Conservation (phyloP, 2,797 vertebrate genomes). For the Girardinus metallicus region DNA sequence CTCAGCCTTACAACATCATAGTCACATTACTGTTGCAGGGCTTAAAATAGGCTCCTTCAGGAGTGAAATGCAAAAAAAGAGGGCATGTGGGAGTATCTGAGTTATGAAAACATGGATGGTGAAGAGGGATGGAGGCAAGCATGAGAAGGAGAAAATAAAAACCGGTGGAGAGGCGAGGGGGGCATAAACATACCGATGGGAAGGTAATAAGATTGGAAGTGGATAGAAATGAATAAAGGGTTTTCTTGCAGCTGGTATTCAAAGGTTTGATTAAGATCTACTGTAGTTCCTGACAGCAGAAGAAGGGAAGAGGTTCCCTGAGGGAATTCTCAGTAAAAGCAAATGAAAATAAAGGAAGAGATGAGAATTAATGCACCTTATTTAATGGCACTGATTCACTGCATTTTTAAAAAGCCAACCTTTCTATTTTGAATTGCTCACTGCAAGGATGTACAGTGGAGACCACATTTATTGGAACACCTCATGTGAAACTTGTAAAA, state of each 20-base stretch:
- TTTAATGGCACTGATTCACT: constrained; percentile 51
- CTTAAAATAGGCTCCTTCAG: constrained; percentile 72
- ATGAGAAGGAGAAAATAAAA: constrained; percentile 24
- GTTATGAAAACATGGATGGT: constrained; percentile 11
- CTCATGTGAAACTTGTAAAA: not conserved
- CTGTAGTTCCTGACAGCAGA: constrained; percentile 57
- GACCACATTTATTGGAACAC: not conserved
- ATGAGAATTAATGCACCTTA: constrained; percentile 38
- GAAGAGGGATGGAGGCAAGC: constrained; percentile 28
- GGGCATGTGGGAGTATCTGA: constrained; percentile 29
- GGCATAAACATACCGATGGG: constrained; percentile 33
- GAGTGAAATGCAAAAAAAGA: constrained; percentile 38
- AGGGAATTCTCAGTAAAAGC: constrained; percentile 39
- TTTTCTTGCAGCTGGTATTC: constrained; percentile 68
- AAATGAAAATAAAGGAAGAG: constrained; percentile 21
- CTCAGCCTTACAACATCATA: constrained; percentile 79
- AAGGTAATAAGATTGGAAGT: constrained; percentile 15
- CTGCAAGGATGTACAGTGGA: constrained; percentile 2
- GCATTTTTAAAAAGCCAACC: constrained; percentile 22
- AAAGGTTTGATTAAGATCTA: constrained; percentile 73
- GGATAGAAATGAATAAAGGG: constrained; percentile 19
- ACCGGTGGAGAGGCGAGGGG: not conserved
- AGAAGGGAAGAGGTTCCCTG: constrained; percentile 28
- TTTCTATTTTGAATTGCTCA: constrained; percentile 25
- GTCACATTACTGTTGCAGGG: constrained; percentile 63